Evolutionary conservation across 2,888 invertebrate genomes (phyloP), one percentile per base, ranked within the genome.

Genomic region (Anagyrus pseudococci): DNA sequence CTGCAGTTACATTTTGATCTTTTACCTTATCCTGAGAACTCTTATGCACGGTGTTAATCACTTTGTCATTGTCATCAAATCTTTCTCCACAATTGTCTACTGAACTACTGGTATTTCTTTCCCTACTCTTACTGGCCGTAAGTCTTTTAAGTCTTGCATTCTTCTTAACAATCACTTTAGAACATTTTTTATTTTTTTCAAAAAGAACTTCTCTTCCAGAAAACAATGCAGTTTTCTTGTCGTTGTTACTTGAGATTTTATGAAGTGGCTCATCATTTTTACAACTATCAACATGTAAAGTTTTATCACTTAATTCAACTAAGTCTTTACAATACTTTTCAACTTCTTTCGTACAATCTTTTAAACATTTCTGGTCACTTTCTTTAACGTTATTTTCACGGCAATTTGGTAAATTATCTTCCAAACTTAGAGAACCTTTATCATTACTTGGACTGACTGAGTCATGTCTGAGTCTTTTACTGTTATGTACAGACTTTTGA

Each of bases 401-500:
- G 17, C 37, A 52, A 23, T 54, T 61, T 26, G 49, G 48, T 49
- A 49, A 46, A 4, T 10, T 17, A 2, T 44, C 40, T 22, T 46
- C 29, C 54, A 44, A 58, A 58, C 29, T 19, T 0, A 10, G 19
- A 26, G 23, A 25, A 20, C 25, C 15, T 17, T 57, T 64, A 46
- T 49, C 37, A 23, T 40, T 29, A 29, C 10, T 54, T 50, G 58
- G 53, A 54, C 58, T 53, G 41, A 53, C 13, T 20, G 59, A 48
- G 44, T 49, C 33, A 19, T 49, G 49, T 20, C 26, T 54, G 22
- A 53, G 22, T 43, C 40, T 61, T 49, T 40, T 48, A 53, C 33
- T 52, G 46, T 22, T 61, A 58, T 4, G 22, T 60, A 53, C 25
- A 23, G 50, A 55, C 43, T 22, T 61, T 65, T 61, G 49, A 43